These are phyloP conservation scores for Rhorus exstirpatorius DNA, from an alignment of 2,888 invertebrate genomes.

Conservation along the genomic window DNA sequence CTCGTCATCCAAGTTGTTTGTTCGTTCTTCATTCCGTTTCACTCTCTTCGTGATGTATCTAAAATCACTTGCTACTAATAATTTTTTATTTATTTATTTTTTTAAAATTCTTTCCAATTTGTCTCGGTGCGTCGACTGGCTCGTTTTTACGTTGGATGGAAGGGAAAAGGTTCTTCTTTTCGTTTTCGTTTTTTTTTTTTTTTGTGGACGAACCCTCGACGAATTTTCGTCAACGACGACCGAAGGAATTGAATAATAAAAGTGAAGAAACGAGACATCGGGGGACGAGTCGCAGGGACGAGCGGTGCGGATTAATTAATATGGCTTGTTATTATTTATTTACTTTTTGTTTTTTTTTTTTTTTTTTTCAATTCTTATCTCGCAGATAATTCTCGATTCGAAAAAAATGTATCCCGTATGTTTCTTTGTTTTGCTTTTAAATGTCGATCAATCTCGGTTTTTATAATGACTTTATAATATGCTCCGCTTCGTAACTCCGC, in stretches of 20 bases:
- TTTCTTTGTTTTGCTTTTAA: background rate
- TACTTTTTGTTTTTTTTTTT: background rate
- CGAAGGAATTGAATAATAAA: conserved; percentile 9
- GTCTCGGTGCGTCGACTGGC: background rate
- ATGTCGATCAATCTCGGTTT: conserved; percentile 1
- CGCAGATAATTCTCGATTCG: conserved; percentile 9
- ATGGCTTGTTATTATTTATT: too few species aligned
- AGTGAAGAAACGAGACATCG: background rate
- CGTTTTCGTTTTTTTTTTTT: background rate
- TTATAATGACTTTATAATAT: conserved; percentile 27
- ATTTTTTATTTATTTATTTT: conserved; percentile 63
- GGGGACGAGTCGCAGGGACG: conserved; percentile 14
- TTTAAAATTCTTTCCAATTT: conserved; percentile 37
- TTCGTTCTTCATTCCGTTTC: conserved; percentile 28
- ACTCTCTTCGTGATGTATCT: conserved; percentile 57
- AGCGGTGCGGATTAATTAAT: conserved; percentile 5
- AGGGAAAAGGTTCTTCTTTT: background rate
- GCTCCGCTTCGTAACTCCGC: conserved; percentile 34
- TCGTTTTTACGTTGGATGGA: too few species aligned
- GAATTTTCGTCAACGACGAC: conserved; percentile 31
- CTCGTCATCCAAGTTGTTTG: conserved; percentile 16
- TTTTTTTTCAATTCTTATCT: background rate
- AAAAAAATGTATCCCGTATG: conserved; percentile 1
- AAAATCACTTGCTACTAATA: conserved; percentile 60
- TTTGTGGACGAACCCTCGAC: conserved; percentile 19